Evolutionary conservation across 1,140 invertebrate genomes (phyloP), one percentile per base, ranked within the genome.

Genomic region (Asobara japonica): DNA sequence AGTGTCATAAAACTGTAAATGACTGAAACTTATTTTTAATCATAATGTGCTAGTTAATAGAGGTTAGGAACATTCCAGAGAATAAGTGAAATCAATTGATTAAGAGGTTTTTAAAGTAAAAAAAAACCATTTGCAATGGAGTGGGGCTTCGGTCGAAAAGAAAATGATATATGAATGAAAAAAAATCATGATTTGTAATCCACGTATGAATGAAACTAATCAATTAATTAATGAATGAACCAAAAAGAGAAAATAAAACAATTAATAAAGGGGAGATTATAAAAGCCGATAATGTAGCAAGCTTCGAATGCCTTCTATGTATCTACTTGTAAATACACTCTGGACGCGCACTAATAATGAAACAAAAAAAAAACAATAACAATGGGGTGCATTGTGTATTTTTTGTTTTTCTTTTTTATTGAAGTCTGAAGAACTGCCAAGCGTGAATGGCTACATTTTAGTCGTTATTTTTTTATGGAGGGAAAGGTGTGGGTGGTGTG

Each of bases 1-100:
- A 70, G 68, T 70, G 65, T 67, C 68, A 62, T 33, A 20, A 61
- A 29, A 51, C 62, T 82, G 75, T 79, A 82, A 82, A 81, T 82
- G 79, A 81, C 75, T 82, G 75, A 81, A 45, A 78, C 67, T 80
- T 82, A 81, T 79, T 83, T 82, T 82, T 81, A 80, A 81, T 72
- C 25, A 36, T 41, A 76, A 78, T 74, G 41, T 71, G 73, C 75
- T 83, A 83, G 79, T 74, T 81, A 61, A 79, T 81, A 81, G 67
- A 69, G 74, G 51, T 74, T 71, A 75, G 76, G 61, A 67, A 78
- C 79, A 81, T 81, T 81, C 80, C 79, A 80, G 31, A 71, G 76
- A 30, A 60, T 27, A 20, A 69, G 61, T 20, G 18, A 69, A 31
- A 60, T 20, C 20, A 51, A 33, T 51, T 27, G 13, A 69, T 56